A percentile compares a stretch with the other conserved stretches of the same genome.
These are phyloP conservation scores for Dendrolimus punctatus DNA, from an alignment of 1,140 invertebrate genomes.

Conservation along the genomic window DNA sequence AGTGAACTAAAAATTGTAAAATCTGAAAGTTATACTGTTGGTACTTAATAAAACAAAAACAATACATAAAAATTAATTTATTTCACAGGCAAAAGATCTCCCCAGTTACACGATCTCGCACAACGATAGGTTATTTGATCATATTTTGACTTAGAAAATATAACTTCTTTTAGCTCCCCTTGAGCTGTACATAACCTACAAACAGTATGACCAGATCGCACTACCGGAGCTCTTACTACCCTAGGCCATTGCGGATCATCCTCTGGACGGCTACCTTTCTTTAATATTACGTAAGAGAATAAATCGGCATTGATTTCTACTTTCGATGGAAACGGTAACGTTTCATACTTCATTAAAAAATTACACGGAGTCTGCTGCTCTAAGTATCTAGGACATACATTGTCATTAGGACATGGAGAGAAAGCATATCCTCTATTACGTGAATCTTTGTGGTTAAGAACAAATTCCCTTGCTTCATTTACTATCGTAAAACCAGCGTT, in stretches of 20 bases:
- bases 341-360: constrained; percentile 78
- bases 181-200: constrained; percentile 84
- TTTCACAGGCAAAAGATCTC: constrained; percentile 80
- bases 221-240: constrained; percentile 78
- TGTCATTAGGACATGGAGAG: constrained; percentile 89
- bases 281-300: constrained; percentile 85
- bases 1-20: too few relatives aligned
- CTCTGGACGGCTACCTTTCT: constrained; percentile 77
- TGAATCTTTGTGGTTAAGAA: constrained; percentile 70
- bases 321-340: constrained; percentile 68
- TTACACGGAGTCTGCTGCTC: constrained; percentile 83
- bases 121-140: constrained; percentile 80
- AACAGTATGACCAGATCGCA: constrained; percentile 79
- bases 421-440: constrained; percentile 75
- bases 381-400: constrained; percentile 78
- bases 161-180: constrained; percentile 83
- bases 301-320: constrained; percentile 65
- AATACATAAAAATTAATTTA: constrained; percentile 25
- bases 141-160: constrained; percentile 83
- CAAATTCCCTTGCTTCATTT: constrained; percentile 83
- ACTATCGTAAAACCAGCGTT: constrained; percentile 84
- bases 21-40: too few relatives aligned
- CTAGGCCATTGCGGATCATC: constrained; percentile 81
- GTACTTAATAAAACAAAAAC: constrained; percentile 7
- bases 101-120: constrained; percentile 80